A percentile compares a stretch with the other conserved stretches of the same genome.
Conservation (phyloP, 2,113 vertebrate genomes). For the Phylloscopus trochilus region DNA sequence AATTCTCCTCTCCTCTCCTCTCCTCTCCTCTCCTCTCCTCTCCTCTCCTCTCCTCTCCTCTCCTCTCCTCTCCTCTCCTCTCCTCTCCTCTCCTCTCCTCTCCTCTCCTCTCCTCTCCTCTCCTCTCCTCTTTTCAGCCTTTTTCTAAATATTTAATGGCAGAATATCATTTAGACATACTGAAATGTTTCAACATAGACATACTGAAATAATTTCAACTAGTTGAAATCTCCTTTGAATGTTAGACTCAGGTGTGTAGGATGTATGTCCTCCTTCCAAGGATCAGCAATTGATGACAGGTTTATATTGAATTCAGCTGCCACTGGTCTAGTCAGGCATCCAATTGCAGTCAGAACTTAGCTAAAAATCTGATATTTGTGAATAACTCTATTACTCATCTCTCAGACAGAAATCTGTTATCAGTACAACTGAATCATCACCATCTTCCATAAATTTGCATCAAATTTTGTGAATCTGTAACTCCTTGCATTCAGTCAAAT, state of each 20-base stretch:
- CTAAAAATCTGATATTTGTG: not conserved
- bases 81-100: not conserved
- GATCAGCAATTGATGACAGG: not conserved
- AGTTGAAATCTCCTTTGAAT: not conserved
- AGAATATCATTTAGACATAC: not conserved
- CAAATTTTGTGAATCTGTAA: not conserved
- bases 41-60: no score
- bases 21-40: no score
- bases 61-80: not conserved
- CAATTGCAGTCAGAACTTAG: fast-evolving
- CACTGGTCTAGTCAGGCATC: not conserved
- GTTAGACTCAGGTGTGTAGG: no score
- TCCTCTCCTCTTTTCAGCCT: not conserved
- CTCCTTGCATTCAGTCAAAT: not conserved
- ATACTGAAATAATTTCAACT: no score
- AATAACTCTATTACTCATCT: not conserved
- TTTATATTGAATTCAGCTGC: not conserved
- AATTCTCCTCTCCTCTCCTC: not conserved
- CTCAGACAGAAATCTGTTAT: not conserved
- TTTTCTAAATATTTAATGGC: not conserved
- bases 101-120: not conserved
- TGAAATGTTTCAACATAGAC: no score
- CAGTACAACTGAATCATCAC: not conserved
- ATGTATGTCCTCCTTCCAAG: not conserved
- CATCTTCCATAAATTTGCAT: not conserved